Evolutionary conservation across 2,113 vertebrate genomes (phyloP).

Genomic region (Cebidichthys violaceus): DNA sequence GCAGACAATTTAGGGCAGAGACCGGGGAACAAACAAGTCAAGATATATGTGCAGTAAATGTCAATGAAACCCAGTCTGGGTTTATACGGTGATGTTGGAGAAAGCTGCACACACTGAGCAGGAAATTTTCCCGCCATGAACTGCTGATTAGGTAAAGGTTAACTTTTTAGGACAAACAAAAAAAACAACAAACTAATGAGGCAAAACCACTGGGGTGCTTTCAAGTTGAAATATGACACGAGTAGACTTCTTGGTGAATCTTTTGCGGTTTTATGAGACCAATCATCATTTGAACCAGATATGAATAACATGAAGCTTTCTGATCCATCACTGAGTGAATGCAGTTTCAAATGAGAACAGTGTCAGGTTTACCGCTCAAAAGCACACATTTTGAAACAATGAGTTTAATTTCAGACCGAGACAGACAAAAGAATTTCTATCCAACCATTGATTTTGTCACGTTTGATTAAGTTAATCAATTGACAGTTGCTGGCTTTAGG

Average conservation of each 20-base stretch:
- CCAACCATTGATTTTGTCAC: neutral
- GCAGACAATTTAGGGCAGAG: conserved; percentile 42
- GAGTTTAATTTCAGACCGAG: neutral
- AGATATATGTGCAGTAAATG: conserved; percentile 63
- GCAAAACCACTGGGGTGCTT: neutral
- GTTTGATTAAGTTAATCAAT: neutral
- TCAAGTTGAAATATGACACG: neutral
- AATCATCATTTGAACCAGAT: neutral
- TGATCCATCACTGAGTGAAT: neutral
- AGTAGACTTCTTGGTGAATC: neutral
- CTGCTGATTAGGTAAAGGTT: conserved; percentile 29
- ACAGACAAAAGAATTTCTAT: neutral
- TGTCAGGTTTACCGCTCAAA: neutral
- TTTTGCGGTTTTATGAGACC: neutral
- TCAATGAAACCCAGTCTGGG: conserved; percentile 47
- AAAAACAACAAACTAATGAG: neutral
- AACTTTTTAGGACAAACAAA: conserved; percentile 19
- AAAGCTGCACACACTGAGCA: conserved; percentile 15
- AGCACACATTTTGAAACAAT: neutral
- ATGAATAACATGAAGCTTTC: neutral
- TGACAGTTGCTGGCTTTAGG: too few relatives aligned
- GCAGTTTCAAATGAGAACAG: neutral
- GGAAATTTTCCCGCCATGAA: neutral
- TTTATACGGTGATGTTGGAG: conserved; percentile 2
- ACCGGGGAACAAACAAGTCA: conserved; percentile 24